A percentile compares a stretch with the other conserved stretches of the same genome.
Evolutionary conservation across 2,113 vertebrate species (phyloP).

Genomic region (Chamaea fasciata): DNA sequence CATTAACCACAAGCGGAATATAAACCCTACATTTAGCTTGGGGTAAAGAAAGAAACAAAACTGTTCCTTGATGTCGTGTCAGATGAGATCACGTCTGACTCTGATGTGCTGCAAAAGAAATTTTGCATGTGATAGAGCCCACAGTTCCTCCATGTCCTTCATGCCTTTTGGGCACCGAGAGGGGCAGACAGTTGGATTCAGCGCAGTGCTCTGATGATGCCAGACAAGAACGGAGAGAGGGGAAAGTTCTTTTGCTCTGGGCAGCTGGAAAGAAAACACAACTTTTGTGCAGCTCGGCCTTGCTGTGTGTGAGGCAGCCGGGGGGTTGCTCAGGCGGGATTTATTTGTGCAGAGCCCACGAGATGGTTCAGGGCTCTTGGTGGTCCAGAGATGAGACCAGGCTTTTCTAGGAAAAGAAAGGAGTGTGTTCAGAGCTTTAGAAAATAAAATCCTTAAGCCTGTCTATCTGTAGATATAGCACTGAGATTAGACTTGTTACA

Average conservation of each 20-base stretch:
- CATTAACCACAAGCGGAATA: slow-evolving; percentile 32
- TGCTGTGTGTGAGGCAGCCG: background rate
- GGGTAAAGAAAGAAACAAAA: slow-evolving; percentile 44
- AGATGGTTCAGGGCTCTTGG: background rate
- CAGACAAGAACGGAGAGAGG: slow-evolving; percentile 20
- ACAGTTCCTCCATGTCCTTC: slow-evolving; percentile 22
- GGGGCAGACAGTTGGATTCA: background rate
- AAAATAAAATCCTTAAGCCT: background rate
- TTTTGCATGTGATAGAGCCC: slow-evolving; percentile 53
- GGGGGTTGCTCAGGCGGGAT: background rate
- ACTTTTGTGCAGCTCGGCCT: background rate
- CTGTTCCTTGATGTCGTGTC: slow-evolving; percentile 49
- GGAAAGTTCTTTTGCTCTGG: slow-evolving; percentile 37
- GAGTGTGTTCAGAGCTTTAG: background rate
- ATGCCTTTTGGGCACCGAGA: slow-evolving; percentile 48
- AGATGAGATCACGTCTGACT: slow-evolving; percentile 4
- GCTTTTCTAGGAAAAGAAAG: background rate
- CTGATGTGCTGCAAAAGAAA: slow-evolving; percentile 39
- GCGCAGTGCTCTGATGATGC: slow-evolving; percentile 18
- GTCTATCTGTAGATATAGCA: background rate
- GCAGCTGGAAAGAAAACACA: slow-evolving; percentile 6
- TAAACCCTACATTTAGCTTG: slow-evolving; percentile 43
- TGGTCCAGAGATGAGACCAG: background rate
- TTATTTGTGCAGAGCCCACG: background rate
- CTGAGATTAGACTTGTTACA: background rate